A percentile compares a stretch with the other conserved stretches of the same genome.
These are phyloP conservation scores for cattle (Bos taurus) DNA, from an alignment of 2,113 vertebrate genomes.

Conservation along the genomic window ARS-UCD2.0 NC_037329.1:112252001-112252500, in stretches of 20 bases:
- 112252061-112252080: too few relatives aligned
- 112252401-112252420: not conserved
- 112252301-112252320: not conserved
- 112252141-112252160: not conserved
- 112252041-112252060: not conserved
- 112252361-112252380: not conserved
- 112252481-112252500: not conserved
- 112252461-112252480: not conserved
- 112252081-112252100: too few relatives aligned
- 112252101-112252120: not conserved
- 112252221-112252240: not conserved
- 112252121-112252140: rapidly evolving
- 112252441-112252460: not conserved
- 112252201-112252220: not conserved
- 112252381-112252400: not conserved
- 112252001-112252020: not conserved
- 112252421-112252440: not conserved
- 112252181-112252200: not conserved
- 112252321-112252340: not conserved
- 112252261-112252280: not conserved
- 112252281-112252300: not conserved
- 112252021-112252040: not conserved
- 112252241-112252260: not conserved
- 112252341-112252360: not conserved
- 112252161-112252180: not conserved